Percentiles rank a stretch among this genome's conserved stretches.
These are phyloP conservation scores for Melanocharis versteri DNA, from an alignment of 2,113 vertebrate species.

Conservation along the genomic window DNA sequence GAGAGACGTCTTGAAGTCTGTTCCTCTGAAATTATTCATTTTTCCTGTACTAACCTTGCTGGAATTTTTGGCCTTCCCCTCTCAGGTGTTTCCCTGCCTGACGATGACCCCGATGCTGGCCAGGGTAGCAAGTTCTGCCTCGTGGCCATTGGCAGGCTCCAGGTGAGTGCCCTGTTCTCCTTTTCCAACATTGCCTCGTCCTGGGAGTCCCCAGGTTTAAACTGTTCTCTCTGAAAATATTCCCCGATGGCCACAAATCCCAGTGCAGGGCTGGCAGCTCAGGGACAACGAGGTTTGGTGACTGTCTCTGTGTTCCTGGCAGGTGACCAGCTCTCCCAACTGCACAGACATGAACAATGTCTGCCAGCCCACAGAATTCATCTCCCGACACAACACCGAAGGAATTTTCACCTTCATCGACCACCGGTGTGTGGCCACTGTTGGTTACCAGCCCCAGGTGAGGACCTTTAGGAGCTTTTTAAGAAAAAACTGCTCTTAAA, in stretches of 20 bases:
- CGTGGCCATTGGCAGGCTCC: slow-evolving; percentile 95
- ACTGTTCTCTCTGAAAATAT: fast-evolving
- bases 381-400: slow-evolving; percentile 91
- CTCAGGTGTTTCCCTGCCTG: slow-evolving; percentile 89
- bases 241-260: fast-evolving
- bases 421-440: slow-evolving; percentile 87
- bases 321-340: slow-evolving; percentile 93
- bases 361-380: slow-evolving; percentile 91
- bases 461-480: neutral
- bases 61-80: neutral
- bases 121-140: slow-evolving; percentile 95
- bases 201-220: fast-evolving
- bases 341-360: slow-evolving; percentile 84
- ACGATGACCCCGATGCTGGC: slow-evolving; percentile 86
- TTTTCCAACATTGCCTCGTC: fast-evolving
- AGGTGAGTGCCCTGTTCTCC: slow-evolving; percentile 61
- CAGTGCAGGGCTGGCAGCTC: neutral
- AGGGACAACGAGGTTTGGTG: fast-evolving
- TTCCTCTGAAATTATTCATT: neutral
- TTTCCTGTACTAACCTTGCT: neutral
- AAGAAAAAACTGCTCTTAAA: fast-evolving
- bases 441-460: slow-evolving; percentile 95
- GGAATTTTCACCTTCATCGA: slow-evolving; percentile 94
- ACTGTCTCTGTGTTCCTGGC: neutral
- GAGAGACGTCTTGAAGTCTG: fast-evolving